Evolutionary conservation across 2,797 vertebrate genomes (phyloP), one percentile per base, ranked within the genome.

Genomic region (Podargus strigoides): DNA sequence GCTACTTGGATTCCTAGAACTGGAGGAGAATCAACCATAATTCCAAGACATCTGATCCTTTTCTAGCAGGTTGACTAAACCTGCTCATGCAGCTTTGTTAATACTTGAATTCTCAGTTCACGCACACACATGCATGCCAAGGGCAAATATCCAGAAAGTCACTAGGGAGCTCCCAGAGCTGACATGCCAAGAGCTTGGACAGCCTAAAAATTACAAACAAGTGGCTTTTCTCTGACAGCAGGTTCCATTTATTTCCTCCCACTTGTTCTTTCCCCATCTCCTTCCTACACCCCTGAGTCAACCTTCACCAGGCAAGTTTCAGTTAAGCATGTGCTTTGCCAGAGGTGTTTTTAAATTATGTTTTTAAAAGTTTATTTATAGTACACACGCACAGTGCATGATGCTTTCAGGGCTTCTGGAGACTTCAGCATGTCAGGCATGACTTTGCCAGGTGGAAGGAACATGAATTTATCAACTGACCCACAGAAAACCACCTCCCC

Each of bases 291-390:
- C 47, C 85, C 89, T 91, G 91, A 96, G 91, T 94, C 93, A 96
- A 50, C 67, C 83, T 96, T 86, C 85, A 89, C 88, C 78, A 93
- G 42, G 76, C 36, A 2, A 84, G 90, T 95, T 96, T 96, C 94
- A 96, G 84, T 87, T 59, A 89, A 90, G 55, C 86, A 87, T 93
- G 88, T 92, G 77, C 91, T 87, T 94, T 93, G 95, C 95, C 95
- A 94, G 88, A 94, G 95, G 95, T 97, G 91, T 74, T 96, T 96
- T 90, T 91, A 86, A 96, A 96, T 94, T 75, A 90, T 42, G 77
- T 88, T 94, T 95, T 92, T 47, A 44, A 28, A 91, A 87, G 80
- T 88, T 95, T 95, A 89, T 95, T 96, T 96, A 85, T 94, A 93
- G 91, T 72, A 96, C 60, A 86, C 84, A 91, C 2, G 5, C 88